Evolutionary conservation across 2,888 invertebrate genomes (phyloP), one percentile per base, ranked within the genome.

Genomic region (Tetragonisca angustula): DNA sequence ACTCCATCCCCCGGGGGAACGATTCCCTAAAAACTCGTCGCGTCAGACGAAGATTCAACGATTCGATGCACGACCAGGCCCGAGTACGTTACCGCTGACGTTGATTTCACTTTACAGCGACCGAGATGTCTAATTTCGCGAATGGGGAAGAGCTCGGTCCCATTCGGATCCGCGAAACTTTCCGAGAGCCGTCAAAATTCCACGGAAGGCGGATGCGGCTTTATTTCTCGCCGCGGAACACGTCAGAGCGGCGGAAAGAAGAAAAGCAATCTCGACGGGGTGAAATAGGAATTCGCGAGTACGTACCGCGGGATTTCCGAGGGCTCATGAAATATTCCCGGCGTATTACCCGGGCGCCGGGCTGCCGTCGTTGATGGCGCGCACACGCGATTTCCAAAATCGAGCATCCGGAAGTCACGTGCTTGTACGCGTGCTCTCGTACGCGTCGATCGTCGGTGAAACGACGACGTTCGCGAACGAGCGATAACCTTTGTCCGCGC

Each of bases 211-310:
- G 36, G 17, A n/a, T 3, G 52, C 52, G 36, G 9, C 54, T 70
- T 62, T 70, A 76, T 76, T 62, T 62, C 36, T n/a, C 52, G 21
- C 27, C 52, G 15, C 21, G 61, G 32, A 76, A 49, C 52, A 62
- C 50, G 61, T 70, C 36, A 11, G 32, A 4, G 36, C 61, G 32
- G 15, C 52, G 67, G 68, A 79, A 43, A 43, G 43, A 43, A 67
- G 74, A 52, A 65, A 79, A 67, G 79, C 43, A 75, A 74, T 79
- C 74, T 68, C 75, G 54, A 74, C 43, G 67, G 71, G 70, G 11
- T 61, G 71, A 79, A 73, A 83, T 65, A 79, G 72, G 65, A 77
- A 86, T 72, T 83, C 80, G 73, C 76, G 72, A 76, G 77, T 71
- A 64, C 62, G 79, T 82, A 77, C 64, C 15, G 5, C 56, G 4